These are phyloP conservation scores for Dilophus febrilis DNA, from an alignment of 2,888 invertebrate genomes.

Conservation along the genomic window DNA sequence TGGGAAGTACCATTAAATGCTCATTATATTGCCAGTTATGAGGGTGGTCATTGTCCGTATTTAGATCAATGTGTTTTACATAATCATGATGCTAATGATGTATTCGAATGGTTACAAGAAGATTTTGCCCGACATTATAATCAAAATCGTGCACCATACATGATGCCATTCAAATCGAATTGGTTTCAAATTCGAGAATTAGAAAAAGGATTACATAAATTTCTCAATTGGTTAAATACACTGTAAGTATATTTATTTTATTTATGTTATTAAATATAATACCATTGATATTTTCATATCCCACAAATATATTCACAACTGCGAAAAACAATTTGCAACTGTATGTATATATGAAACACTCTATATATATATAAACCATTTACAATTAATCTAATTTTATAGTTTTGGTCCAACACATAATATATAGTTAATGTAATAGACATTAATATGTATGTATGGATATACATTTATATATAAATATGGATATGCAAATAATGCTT, in stretches of 20 bases:
- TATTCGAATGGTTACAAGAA: constrained; percentile 76
- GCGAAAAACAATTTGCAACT: too few relatives aligned
- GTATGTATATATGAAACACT: too few relatives aligned
- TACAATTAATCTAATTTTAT: too few relatives aligned
- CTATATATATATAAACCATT: too few relatives aligned
- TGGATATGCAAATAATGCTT: too few relatives aligned
- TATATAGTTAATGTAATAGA: too few relatives aligned
- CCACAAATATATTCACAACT: too few relatives aligned
- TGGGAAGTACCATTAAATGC: constrained; percentile 87
- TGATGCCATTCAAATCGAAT: constrained; percentile 93
- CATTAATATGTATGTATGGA: too few relatives aligned
- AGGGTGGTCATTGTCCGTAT: constrained; percentile 85
- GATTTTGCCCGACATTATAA: constrained; percentile 73
- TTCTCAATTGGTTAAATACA: constrained; percentile 61
- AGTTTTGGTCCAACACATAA: too few relatives aligned
- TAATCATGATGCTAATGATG: constrained; percentile 61
- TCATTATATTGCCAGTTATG: constrained; percentile 72
- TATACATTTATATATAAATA: too few relatives aligned
- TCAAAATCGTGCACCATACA: constrained; percentile 77
- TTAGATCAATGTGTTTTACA: constrained; percentile 83
- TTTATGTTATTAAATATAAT: too few relatives aligned
- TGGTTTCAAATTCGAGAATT: constrained; percentile 85
- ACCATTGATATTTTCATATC: too few relatives aligned
- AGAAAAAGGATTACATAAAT: constrained; percentile 67
- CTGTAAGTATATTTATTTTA: constrained; percentile 35